Evolutionary conservation across 2,888 invertebrate genomes (phyloP), one percentile per base, ranked within the genome.

Genomic region (Tuta absoluta): DNA sequence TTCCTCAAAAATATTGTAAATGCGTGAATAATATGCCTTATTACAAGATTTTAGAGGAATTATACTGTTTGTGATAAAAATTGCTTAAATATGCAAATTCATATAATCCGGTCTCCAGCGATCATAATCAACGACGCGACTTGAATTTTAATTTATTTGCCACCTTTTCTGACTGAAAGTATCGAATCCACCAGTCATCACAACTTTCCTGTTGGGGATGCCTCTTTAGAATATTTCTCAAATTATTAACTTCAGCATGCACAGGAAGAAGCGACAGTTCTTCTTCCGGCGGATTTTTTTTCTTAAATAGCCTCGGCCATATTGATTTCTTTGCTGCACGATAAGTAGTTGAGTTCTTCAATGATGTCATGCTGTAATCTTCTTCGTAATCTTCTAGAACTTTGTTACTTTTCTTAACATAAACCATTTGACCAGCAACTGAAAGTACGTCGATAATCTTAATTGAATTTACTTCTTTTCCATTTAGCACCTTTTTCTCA

Each of bases 111-210:
- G n/a, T n/a, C n/a, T n/a, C n/a, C n/a, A n/a, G n/a, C n/a, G n/a
- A n/a, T n/a, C n/a, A n/a, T n/a, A n/a, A n/a, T n/a, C n/a, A n/a
- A n/a, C n/a, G n/a, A n/a, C n/a, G n/a, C n/a, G n/a, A n/a, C n/a
- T n/a, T n/a, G n/a, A n/a, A n/a, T n/a, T n/a, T n/a, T n/a, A n/a
- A n/a, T n/a, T n/a, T n/a, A n/a, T n/a, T n/a, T n/a, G n/a, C 8
- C 12, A 82, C 87, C 72, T 78, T 76, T 51, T 78, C 70, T 0
- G 86, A 84, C 28, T 72, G 70, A 64, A 76, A 78, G 68, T 82
- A 89, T 74, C 81, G 80, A 23, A 69, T 71, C 90, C 90, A 90
- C 90, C 90, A 89, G 69, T 86, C 83, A 45, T 71, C 80, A 8
- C 70, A 61, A 28, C 75, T 77, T 0, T 62, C 58, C 17, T 59